Conservation (phyloP, 1,140 invertebrate species). For the Trichonephila clavipes region DNA sequence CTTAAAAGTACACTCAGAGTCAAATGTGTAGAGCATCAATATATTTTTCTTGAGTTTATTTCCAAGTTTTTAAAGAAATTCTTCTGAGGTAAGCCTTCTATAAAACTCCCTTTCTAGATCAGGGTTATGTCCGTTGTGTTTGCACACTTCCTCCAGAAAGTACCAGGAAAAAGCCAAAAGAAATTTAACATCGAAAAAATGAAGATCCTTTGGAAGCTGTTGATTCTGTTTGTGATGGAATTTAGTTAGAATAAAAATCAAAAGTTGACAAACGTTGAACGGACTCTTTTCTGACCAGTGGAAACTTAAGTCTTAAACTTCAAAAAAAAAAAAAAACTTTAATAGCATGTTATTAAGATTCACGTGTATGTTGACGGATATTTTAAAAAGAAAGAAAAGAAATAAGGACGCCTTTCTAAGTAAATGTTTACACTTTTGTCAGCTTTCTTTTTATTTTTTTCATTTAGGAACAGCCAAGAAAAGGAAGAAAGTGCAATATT, state of each 20-base stretch:
- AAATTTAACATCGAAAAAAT: neutral
- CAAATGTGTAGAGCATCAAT: neutral
- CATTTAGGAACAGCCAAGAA: too few species aligned
- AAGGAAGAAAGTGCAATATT: too few species aligned
- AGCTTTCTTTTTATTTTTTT: too few species aligned
- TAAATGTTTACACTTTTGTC: too few species aligned
- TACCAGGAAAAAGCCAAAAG: neutral
- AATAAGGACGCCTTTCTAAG: too few species aligned
- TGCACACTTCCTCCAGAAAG: neutral
- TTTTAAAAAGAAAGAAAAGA: too few species aligned
- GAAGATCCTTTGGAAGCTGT: neutral
- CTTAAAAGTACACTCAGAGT: neutral
- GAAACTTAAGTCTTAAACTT: neutral
- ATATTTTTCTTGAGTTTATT: neutral
- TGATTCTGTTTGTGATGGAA: constrained; percentile 28
- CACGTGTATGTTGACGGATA: too few species aligned
- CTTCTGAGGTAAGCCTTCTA: neutral
- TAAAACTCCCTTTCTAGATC: neutral
- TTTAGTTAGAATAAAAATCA: neutral
- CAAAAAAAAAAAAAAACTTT: too few species aligned
- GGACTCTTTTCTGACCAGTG: neutral
- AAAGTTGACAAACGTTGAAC: neutral
- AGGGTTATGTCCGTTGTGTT: neutral
- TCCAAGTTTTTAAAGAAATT: neutral
- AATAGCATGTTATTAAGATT: too few species aligned